Conservation (phyloP, 2,888 invertebrate genomes). For the Andrena praecox region DNA sequence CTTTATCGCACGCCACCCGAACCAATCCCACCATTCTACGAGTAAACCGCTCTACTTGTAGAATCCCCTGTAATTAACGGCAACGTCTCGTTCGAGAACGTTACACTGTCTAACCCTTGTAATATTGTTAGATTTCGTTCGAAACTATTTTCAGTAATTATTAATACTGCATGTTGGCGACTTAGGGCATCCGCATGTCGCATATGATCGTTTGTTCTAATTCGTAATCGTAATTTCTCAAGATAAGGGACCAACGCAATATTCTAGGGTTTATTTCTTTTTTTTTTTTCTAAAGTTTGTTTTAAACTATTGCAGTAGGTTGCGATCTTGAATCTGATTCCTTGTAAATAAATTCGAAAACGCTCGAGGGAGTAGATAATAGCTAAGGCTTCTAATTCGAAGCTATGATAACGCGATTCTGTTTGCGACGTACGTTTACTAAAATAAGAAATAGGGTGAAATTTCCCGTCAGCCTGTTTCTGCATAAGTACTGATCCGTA, state of each 20-base stretch:
- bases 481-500: slow-evolving; percentile 25
- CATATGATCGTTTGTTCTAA: slow-evolving; percentile 23
- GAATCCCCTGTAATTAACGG: too few relatives aligned
- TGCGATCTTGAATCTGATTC: background rate
- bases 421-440: slow-evolving; percentile 11
- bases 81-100: too few relatives aligned
- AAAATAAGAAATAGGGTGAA: slow-evolving; percentile 27
- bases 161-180: slow-evolving; percentile 1
- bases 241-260: slow-evolving; percentile 2
- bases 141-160: slow-evolving; percentile 3
- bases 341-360: slow-evolving; percentile 17
- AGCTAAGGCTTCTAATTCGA: slow-evolving; percentile 3
- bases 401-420: slow-evolving; percentile 2
- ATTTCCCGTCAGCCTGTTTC: slow-evolving; percentile 19
- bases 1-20: too few relatives aligned
- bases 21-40: too few relatives aligned
- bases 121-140: slow-evolving; percentile 11
- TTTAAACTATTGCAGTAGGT: background rate
- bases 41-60: too few relatives aligned
- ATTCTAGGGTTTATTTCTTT: slow-evolving; percentile 44
- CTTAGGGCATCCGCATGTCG: slow-evolving; percentile 13
- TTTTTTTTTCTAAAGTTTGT: slow-evolving; percentile 15
- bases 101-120: background rate
- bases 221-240: slow-evolving; percentile 10
- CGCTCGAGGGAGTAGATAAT: slow-evolving; percentile 8